These are phyloP conservation scores for Eubucco bourcierii DNA, from an alignment of 2,113 vertebrate species.

Conservation along the genomic window DNA sequence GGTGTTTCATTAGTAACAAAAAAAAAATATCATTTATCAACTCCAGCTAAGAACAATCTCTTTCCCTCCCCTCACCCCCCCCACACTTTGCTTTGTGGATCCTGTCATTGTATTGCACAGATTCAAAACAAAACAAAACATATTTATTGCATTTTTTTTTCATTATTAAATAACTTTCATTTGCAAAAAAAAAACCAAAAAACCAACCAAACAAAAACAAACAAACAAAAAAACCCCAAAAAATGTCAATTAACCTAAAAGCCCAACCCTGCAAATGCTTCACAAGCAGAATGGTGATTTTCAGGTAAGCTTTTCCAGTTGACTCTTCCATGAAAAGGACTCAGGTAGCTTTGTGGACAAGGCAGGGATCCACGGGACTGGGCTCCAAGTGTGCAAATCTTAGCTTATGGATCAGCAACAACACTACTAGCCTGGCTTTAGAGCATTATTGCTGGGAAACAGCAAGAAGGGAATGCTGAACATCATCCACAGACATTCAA, in stretches of 20 bases:
- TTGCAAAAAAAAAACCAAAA: background rate
- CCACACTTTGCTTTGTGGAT: constrained; percentile 8
- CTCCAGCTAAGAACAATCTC: constrained; percentile 51
- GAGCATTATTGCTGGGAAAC: constrained; percentile 35
- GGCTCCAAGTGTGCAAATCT: constrained; percentile 59
- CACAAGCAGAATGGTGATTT: background rate
- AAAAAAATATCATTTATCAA: constrained; percentile 61
- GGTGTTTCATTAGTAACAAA: constrained; percentile 38
- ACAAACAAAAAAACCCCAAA: too few relatives aligned
- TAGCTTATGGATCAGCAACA: constrained; percentile 49
- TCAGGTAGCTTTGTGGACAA: constrained; percentile 5
- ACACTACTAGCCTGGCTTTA: constrained; percentile 1
- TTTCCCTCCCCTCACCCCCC: background rate
- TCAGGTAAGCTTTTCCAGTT: background rate
- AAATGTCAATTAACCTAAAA: constrained; percentile 19
- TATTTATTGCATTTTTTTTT: constrained; percentile 36
- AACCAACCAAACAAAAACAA: too few relatives aligned
- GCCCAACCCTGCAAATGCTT: constrained; percentile 50
- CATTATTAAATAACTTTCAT: constrained; percentile 63
- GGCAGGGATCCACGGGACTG: background rate
- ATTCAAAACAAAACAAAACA: constrained; percentile 30
- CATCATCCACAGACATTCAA: background rate
- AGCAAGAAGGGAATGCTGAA: background rate
- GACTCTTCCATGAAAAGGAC: background rate
- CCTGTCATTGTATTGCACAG: constrained; percentile 66